Percentiles rank a stretch among this genome's conserved stretches.
Conservation (phyloP, 1,140 invertebrate genomes). For the Radopholus similis region DNA sequence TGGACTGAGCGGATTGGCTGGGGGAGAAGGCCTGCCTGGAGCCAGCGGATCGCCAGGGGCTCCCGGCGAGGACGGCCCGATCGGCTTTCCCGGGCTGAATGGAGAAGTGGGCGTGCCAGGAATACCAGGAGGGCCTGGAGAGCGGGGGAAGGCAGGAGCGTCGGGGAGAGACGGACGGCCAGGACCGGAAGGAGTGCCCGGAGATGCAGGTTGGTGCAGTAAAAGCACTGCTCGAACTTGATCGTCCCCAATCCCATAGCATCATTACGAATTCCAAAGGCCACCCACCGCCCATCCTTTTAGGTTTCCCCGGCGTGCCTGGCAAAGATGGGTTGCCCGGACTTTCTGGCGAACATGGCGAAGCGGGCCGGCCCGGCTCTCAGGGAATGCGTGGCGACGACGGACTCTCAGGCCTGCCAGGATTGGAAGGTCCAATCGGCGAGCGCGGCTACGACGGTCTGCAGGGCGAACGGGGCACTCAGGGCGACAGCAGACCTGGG, state of each 20-base stretch:
- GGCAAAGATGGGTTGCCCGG: conserved; percentile 28
- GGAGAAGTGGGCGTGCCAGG: conserved; percentile 29
- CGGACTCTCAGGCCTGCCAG: conserved; percentile 37
- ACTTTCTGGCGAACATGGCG: conserved; percentile 20
- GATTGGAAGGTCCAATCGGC: conserved; percentile 21
- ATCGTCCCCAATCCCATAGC: no score
- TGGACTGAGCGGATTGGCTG: conserved; percentile 26
- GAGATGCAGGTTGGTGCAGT: conserved; percentile 8
- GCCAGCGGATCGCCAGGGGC: conserved; percentile 7
- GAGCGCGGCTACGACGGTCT: conserved; percentile 5
- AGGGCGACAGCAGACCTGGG: conserved; percentile 28
- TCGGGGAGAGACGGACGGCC: conserved; percentile 6
- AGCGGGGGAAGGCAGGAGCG: conserved; percentile 2
- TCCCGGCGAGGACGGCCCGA: conserved; percentile 22
- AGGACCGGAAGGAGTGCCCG: conserved; percentile 26
- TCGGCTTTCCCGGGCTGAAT: conserved; percentile 29
- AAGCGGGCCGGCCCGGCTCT: conserved; percentile 25
- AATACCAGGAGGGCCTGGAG: conserved; percentile 14
- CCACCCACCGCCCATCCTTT: no score
- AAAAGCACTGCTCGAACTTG: neutral
- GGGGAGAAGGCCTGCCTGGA: conserved; percentile 24
- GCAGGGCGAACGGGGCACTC: conserved; percentile 33
- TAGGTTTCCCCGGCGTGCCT: conserved; percentile 19
- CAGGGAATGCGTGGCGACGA: conserved; percentile 24
- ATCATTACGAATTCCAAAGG: no score